phyloP scores from a whole-genome alignment of 2,888 invertebrate genomes.

The Baccha elongata region DNA sequence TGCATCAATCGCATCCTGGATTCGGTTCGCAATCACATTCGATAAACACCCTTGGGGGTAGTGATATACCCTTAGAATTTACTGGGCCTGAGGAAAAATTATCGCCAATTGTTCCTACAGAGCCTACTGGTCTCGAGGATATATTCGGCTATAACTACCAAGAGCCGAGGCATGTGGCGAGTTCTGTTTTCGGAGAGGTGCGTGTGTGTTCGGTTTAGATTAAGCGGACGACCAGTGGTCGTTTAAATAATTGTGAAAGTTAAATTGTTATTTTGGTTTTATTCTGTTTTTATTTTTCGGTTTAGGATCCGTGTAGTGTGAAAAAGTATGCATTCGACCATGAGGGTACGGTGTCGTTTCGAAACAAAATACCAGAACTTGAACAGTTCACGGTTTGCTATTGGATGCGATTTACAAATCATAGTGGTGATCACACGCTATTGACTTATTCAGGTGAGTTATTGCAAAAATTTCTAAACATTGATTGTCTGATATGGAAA shows the following conservation, averaged over 20 bases:
- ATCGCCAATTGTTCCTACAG: slow-evolving; percentile 36
- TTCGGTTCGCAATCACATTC: slow-evolving; percentile 75
- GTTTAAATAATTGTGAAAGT: slow-evolving; percentile 25
- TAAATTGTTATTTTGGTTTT: slow-evolving; percentile 20
- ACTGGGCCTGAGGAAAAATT: slow-evolving; percentile 44
- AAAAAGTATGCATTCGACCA: slow-evolving; percentile 88
- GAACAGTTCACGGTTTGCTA: slow-evolving; percentile 93
- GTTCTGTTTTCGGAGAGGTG: slow-evolving; percentile 74
- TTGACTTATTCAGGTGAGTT: slow-evolving; percentile 91
- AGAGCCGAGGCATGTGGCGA: slow-evolving; percentile 58
- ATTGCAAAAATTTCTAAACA: no score
- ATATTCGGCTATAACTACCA: slow-evolving; percentile 75
- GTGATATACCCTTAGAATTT: slow-evolving; percentile 57
- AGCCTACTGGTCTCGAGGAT: slow-evolving; percentile 61
- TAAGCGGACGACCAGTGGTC: neutral
- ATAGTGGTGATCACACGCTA: slow-evolving; percentile 91
- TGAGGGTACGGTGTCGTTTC: slow-evolving; percentile 88
- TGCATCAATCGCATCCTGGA: slow-evolving; percentile 81
- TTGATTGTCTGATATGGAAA: no score
- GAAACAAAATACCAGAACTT: slow-evolving; percentile 87
- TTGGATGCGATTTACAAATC: slow-evolving; percentile 92
- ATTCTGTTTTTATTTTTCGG: slow-evolving; percentile 13
- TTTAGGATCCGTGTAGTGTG: slow-evolving; percentile 85
- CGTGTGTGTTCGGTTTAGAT: slow-evolving; percentile 8
- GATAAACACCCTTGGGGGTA: slow-evolving; percentile 74